Base-by-base conservation (phyloP, 2,888 invertebrate species). In the Anarsia innoxiella region DNA sequence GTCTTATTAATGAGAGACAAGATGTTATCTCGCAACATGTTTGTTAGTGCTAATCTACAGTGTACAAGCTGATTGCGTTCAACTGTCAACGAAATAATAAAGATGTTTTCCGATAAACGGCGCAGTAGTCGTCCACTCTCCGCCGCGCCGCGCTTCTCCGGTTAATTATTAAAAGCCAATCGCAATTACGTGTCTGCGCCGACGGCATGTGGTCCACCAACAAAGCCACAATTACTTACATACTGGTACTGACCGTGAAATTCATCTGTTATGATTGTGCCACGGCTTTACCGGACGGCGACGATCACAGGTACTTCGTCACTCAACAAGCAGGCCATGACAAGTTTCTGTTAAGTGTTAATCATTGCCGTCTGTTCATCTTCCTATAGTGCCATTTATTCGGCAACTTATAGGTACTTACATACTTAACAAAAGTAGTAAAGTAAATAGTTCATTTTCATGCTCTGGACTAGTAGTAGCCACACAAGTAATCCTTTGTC, bases 51-150 rank as follows among this genome's bases (percentile, higher is more conserved):
- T 34, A 38, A 38, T 38, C 34, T 38, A 12, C 38, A 34, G 25
- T 38, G 31, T 35, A 37, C 31, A 15, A 35, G 42, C 36, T 36
- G 36, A 27, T 44, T 25, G 33, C 39, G 12, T 19, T 40, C 36
- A 46, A 39, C 42, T 44, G 49, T 47, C 46, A 45, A 39, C 43
- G 41, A 46, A 47, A 46, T 51, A 56, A 64, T 66, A 60, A 63
- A 63, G 55, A 66, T 59, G 56, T 63, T 60, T 56, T 40, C 49
- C 49, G 56, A 65, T 66, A 59, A 67, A 63, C 51, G 46, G 51
- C 43, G 39, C 35, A 44, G 51, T 45, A 35, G 25, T n/a, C 25
- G 4, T 3, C 15, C 15, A 16, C 33, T 46, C 42, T 45, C 48
- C 48, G 48, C 44, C 49, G 50, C 19, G 19, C 15, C 15, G 12